Evolutionary conservation across 53 echinoderm and acorn worm species (phyloP), one percentile per base, ranked within the genome.

Genomic region (Holothuria scabra): DNA sequence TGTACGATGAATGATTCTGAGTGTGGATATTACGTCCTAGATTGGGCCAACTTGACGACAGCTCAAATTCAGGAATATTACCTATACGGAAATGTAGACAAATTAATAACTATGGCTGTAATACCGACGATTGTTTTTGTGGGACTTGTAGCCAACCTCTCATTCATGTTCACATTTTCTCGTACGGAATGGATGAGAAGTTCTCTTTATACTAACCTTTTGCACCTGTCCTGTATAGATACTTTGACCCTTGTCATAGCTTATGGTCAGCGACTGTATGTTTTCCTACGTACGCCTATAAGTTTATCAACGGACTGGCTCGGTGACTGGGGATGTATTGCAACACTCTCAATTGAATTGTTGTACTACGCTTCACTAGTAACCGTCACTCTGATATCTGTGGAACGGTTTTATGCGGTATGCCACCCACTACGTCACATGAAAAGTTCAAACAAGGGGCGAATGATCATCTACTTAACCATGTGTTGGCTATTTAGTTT

Each of bases 361-460:
- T 23, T 74, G 21, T 74, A 74, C 74, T 74, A 74, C 23, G 74
- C 46, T 1, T 74, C 74, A 24, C 74, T 74, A 1, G 46, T 48
- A 0, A 74, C 22, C 55, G 74, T 74, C 11, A 52, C 55, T 20
- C 24, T 37, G 19, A 44, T 67, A 21, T 74, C 74, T 16, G 23
- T 74, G n/a, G 74, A 74, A 26, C 74, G 74, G n/a, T 74, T 44
- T 11, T 26, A 44, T 4, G 74, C 74, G 74, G 46, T 74, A 22
- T 74, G 74, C 13, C 74, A 74, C 18, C 74, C 74, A 24, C 74
- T 74, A 11, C 8, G 10, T 21, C 74, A 74, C n/a, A 20, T 74
- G 46, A 74, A 74, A 48, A 10, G 8, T 20, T 74, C 74, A 21
- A n/a, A 41, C 13, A 74, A 26, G 14, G 21, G 22, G 6, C 44